These are phyloP conservation scores for Liolophura sinensis DNA, from an alignment of 1,140 invertebrate species.

Conservation along the genomic window DNA sequence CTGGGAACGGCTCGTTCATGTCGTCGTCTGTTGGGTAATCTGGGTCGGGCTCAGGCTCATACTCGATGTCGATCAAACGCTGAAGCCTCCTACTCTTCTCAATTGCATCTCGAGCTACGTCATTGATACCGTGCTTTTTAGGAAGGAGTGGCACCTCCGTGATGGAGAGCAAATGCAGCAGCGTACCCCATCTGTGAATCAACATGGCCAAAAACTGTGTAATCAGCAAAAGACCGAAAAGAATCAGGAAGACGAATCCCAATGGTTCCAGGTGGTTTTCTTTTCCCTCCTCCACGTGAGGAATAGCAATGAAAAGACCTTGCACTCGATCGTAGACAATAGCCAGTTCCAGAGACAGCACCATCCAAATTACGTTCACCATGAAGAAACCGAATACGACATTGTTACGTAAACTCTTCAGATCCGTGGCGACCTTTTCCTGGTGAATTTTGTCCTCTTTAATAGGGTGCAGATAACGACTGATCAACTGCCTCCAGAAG, in stretches of 20 bases:
- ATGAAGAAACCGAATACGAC: constrained; percentile 97
- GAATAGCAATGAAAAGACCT: constrained; percentile 77
- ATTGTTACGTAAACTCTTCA: constrained; percentile 90
- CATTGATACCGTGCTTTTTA: neutral
- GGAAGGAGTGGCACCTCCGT: constrained; percentile 84
- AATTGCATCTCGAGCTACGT: constrained; percentile 29
- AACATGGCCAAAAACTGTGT: constrained; percentile 62
- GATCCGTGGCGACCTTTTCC: constrained; percentile 68
- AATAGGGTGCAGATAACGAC: constrained; percentile 43
- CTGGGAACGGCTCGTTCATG: constrained; percentile 25
- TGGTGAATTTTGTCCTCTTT: constrained; percentile 55
- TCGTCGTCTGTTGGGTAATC: constrained; percentile 8
- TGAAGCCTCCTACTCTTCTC: constrained; percentile 37
- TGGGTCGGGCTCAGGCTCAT: constrained; percentile 41
- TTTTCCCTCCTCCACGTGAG: constrained; percentile 23
- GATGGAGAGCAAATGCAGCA: constrained; percentile 94
- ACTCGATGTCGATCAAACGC: constrained; percentile 39
- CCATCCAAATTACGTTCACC: constrained; percentile 95
- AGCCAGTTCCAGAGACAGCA: constrained; percentile 85
- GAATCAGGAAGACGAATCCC: constrained; percentile 59
- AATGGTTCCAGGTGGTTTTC: constrained; percentile 35
- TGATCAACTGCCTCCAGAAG: constrained; percentile 49
- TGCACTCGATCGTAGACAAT: constrained; percentile 70
- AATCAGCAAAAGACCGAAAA: constrained; percentile 58
- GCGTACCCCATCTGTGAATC: constrained; percentile 78